Base-by-base conservation (phyloP, 2,888 invertebrate species). In the Abrostola tripartita region DNA sequence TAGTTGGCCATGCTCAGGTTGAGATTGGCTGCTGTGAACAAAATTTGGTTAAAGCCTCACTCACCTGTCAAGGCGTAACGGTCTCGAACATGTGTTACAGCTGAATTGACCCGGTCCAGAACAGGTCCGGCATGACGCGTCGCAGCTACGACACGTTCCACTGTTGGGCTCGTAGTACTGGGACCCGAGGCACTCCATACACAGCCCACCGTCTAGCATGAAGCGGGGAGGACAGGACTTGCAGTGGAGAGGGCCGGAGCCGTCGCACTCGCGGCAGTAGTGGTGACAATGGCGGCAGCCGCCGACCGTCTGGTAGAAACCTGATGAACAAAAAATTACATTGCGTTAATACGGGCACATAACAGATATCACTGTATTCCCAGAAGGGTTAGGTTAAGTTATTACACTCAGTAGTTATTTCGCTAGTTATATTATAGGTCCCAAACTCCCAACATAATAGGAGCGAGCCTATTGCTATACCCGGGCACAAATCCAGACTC, bases 251-350 rank as follows among this genome's bases (percentile, higher is more conserved):
- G 97, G 97, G 0, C 97, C 97, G 57, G 97, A 96, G 71, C 96
- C 98, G 87, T 96, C 96, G 88, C 98, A 98, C 79, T 97, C 97
- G 74, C 96, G 96, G 90, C 98, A 98, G 85, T 97, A 97, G 89
- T 97, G 97, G 93, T 98, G 98, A 91, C 98, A 98, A 89, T 97
- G 97, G 74, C 97, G 97, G 85, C 98, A 98, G 8, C 97, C 97
- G 81, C 96, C 97, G 72, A 96, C 95, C 5, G 96, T 96, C 90
- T 97, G 97, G 92, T 97, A 98, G 91, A 97, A 98, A 47, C 98
- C 94, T 94, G 78, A 24, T 7, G 6, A 7, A 52, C 57, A 55
- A 8, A 36, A 5, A 51, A 0, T 8, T 2, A 24, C 24, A 24
- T 24, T 24, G 4, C 24, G 24, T 24, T 24, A 24, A 24, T 24